phyloP scores from a whole-genome alignment of 2,797 vertebrate species.

The Anguilla pacifica region DNA sequence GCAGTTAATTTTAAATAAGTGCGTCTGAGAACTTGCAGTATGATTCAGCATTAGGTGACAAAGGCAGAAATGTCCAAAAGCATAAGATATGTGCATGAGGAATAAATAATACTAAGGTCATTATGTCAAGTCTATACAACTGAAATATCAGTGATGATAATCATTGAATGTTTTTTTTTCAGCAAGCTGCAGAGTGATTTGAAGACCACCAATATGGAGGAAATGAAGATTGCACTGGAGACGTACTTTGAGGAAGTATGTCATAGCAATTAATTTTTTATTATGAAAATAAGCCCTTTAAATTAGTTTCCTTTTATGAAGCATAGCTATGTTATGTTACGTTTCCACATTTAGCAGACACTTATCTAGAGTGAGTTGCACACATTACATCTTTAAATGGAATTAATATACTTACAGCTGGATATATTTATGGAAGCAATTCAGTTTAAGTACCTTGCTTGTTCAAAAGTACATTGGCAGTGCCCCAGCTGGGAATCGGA shows the following conservation, averaged over 20 bases:
- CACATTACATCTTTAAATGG: neutral
- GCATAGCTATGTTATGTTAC: neutral
- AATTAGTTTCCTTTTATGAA: neutral
- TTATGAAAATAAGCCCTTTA: neutral
- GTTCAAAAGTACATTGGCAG: neutral
- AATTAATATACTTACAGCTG: neutral
- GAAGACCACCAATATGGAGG: constrained; percentile 82
- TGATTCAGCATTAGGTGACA: neutral
- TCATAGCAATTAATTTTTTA: neutral
- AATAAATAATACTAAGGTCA: neutral
- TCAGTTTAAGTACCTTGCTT: neutral
- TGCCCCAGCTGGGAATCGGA: neutral
- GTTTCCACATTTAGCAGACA: constrained; percentile 3
- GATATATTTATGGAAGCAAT: neutral
- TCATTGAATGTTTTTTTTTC: constrained; percentile 30
- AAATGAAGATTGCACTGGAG: constrained; percentile 86
- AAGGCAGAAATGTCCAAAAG: neutral
- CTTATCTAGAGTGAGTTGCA: neutral
- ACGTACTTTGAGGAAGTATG: constrained; percentile 88
- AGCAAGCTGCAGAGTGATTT: constrained; percentile 87
- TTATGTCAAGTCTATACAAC: neutral
- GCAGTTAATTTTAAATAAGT: neutral
- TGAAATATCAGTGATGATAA: neutral
- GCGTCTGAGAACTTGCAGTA: neutral
- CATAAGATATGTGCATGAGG: neutral